These are phyloP conservation scores for Hermodice carunculata DNA, from an alignment of 2,888 invertebrate species.

Conservation along the genomic window DNA sequence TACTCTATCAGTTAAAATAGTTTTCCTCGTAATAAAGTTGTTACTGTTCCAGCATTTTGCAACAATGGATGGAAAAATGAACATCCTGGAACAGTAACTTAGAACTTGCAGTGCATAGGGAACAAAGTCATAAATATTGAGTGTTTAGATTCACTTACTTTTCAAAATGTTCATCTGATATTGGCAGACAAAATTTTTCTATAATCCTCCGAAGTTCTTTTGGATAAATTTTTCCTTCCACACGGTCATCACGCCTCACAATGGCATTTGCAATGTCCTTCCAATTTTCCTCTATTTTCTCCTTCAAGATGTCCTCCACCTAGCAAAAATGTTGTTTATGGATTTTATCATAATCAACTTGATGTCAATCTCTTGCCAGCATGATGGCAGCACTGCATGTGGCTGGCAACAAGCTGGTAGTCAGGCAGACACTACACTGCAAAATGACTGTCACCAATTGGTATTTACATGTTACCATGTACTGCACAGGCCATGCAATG, in stretches of 20 bases:
- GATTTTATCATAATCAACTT: no score
- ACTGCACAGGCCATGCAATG: no score
- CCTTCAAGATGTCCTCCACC: slow-evolving; percentile 62
- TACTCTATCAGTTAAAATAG: no score
- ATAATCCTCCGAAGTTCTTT: slow-evolving; percentile 56
- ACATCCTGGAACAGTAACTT: not conserved
- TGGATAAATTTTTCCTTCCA: slow-evolving; percentile 50
- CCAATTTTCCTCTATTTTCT: slow-evolving; percentile 65
- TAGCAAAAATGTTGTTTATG: slow-evolving; percentile 32
- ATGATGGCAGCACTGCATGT: no score
- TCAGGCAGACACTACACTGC: no score
- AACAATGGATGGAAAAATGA: no score
- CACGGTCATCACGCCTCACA: slow-evolving; percentile 50
- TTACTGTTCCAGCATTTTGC: no score
- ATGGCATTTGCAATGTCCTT: slow-evolving; percentile 55
- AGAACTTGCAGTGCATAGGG: not conserved
- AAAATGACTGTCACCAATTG: no score
- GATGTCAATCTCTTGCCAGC: no score
- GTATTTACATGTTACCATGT: no score
- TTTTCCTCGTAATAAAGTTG: no score
- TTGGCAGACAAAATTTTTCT: slow-evolving; percentile 56
- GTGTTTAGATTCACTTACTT: slow-evolving; percentile 44
- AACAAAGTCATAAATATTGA: not conserved
- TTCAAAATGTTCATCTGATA: slow-evolving; percentile 63
- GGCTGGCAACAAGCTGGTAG: no score